These are phyloP conservation scores for Triplophysa siluroides DNA, from an alignment of 2,113 vertebrate genomes.

Conservation along the genomic window DNA sequence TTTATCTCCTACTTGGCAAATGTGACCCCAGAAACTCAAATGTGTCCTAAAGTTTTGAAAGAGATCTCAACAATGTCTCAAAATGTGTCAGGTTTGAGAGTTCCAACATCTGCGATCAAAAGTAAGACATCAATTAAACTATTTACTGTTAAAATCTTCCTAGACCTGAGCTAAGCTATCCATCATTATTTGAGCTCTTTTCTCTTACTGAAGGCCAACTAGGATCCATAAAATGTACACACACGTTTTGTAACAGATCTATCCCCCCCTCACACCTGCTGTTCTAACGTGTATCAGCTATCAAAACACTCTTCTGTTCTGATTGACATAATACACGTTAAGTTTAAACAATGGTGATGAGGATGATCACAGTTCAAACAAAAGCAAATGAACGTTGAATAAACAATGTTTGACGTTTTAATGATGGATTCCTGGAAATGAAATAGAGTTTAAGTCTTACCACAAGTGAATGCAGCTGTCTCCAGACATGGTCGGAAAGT, in stretches of 20 bases:
- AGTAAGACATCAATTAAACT: no score
- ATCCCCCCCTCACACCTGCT: no score
- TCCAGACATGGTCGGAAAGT: slow-evolving; percentile 50
- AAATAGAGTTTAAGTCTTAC: slow-evolving; percentile 54
- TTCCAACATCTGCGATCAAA: no score
- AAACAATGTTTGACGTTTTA: slow-evolving; percentile 1
- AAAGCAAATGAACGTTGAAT: neutral
- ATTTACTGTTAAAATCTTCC: no score
- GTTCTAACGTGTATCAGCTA: neutral
- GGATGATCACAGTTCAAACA: neutral
- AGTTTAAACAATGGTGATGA: neutral
- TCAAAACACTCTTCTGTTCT: neutral
- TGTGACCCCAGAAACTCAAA: no score
- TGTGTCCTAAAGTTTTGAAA: no score
- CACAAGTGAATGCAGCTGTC: slow-evolving; percentile 56
- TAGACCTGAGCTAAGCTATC: no score
- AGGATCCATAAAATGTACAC: neutral
- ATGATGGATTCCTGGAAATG: slow-evolving; percentile 10
- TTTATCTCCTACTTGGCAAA: no score
- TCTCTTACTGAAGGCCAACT: no score
- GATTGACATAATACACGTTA: neutral
- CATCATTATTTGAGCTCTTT: no score
- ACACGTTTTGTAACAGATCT: neutral
- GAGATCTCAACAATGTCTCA: no score
- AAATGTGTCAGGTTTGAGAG: no score